Base-by-base conservation (phyloP, 2,888 invertebrate genomes). In the Ophioninae sp. region DNA sequence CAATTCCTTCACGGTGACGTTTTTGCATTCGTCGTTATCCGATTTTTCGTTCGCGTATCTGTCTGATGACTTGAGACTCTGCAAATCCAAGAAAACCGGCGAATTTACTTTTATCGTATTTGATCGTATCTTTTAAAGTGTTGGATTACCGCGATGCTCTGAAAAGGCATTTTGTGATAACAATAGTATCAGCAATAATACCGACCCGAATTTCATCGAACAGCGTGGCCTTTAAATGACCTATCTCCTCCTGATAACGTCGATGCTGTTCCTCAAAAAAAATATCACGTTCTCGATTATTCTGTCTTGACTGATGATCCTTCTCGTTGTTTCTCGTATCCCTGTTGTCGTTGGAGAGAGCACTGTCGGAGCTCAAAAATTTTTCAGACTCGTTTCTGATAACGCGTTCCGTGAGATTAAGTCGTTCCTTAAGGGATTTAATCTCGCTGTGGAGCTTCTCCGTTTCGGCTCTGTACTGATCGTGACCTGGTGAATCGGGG, bases 381-480 rank as follows among this genome's bases (percentile, higher is more conserved):
- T 87, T 89, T 10, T 88, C 88, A 0, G 91, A 88, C 50, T 93
- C 93, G 61, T 93, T 93, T 73, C 91, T 91, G 75, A 95, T 94
- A 8, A 94, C 93, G 82, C 94, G 94, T 87, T 95, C 95, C 0
- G 95, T 94, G 65, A 93, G 93, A 89, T 95, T 95, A 0, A 95
- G 89, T 30, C 95, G 93, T 86, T 95, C 95, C 88, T 95, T 95
- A 8, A 95, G 89, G 57, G 94, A 94, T 88, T 95, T 95, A 59
- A 95, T 95, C 90, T 95, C 95, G 65, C 94, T 92, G 78, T 95
- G 94, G 80, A 96, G 91, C 90, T 95, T 95, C 62, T 95, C 94
- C 1, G 95, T 95, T 89, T 95, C 95, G 10, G 93, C 94, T 85
- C 93, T 90, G 65, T 93, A 93, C 73, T 93, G 93, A 56, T 93